A percentile compares a stretch with the other conserved stretches of the same genome.
These are phyloP conservation scores for Enhydra lutris DNA, from an alignment of 2,113 vertebrate species.

Conservation along the genomic window DNA sequence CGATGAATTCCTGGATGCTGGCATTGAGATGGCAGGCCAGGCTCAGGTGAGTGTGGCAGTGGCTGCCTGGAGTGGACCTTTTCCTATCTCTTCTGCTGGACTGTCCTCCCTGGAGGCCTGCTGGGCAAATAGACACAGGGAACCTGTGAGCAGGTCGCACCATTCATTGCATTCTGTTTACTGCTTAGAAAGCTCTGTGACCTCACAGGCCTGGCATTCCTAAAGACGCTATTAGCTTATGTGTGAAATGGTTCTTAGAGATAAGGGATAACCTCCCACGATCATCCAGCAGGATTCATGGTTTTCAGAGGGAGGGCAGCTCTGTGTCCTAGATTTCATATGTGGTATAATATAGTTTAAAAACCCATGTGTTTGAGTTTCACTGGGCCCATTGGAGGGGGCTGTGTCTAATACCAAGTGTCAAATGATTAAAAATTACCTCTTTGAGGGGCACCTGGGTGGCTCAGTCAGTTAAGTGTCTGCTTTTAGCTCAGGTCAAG, in stretches of 20 bases:
- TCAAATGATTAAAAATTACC: constrained; percentile 1
- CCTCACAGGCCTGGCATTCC: constrained; percentile 10
- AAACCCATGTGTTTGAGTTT: not conserved
- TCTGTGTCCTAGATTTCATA: not conserved
- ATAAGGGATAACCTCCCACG: not conserved
- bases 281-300: not conserved
- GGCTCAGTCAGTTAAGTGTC: not conserved
- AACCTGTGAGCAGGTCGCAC: not conserved
- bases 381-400: not conserved
- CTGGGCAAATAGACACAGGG: rapidly evolving
- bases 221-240: not conserved
- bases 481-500: not conserved
- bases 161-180: not conserved
- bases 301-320: not conserved
- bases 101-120: rapidly evolving
- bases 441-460: not conserved
- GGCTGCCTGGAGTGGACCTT: not conserved
- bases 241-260: not conserved
- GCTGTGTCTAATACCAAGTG: not conserved
- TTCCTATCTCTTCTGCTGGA: not conserved
- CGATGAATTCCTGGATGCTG: constrained; percentile 98
- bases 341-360: not conserved
- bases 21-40: constrained; percentile 99
- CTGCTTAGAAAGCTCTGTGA: not conserved
- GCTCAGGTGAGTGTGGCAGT: constrained; percentile 87